Base-by-base conservation (phyloP, 2,888 invertebrate species). In the Xylota sylvarum region DNA sequence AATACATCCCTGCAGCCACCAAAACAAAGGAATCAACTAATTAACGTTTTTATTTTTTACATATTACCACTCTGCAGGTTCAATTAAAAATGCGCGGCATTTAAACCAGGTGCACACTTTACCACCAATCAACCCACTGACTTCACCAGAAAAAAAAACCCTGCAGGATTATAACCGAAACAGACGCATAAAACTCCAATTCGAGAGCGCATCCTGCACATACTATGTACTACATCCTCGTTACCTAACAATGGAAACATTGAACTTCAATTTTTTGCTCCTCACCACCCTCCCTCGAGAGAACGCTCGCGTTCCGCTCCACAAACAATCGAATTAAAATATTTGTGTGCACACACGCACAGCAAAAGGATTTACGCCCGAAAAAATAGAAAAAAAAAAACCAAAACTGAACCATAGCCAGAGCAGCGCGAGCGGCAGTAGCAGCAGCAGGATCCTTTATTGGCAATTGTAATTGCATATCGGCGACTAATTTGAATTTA, bases 401-500 rank as follows among this genome's bases (percentile, higher is more conserved):
- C 17, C 64, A 37, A 46, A 40, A 46, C 32, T 40, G 14, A 23
- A 4, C 58, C 27, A 7, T 7, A 52, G 7, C 46, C n/a, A n/a
- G 23, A 46, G 14, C 23, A n/a, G n/a, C n/a, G n/a, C n/a, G n/a
- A n/a, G n/a, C n/a, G n/a, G n/a, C n/a, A n/a, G n/a, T n/a, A n/a
- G n/a, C n/a, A 43, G 32, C 55, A 19, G 30, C 60, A 62, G 32
- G 55, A 48, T 78, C 72, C 69, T 69, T 73, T 86, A 81, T 81
- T 77, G 69, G 78, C 84, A 77, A 72, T 81, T 70, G 73, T 78
- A 85, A 88, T 88, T 87, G 84, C 81, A 87, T 87, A 83, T 83
- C 83, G 73, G 60, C 88, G 81, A 88, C 88, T 88, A 88, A 88
- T 88, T 88, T 88, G 79, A 88, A 89, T 89, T 89, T 88, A 85